Evolutionary conservation across 2,797 vertebrate genomes (phyloP).

Genomic region (Hemibagrus guttatus): DNA sequence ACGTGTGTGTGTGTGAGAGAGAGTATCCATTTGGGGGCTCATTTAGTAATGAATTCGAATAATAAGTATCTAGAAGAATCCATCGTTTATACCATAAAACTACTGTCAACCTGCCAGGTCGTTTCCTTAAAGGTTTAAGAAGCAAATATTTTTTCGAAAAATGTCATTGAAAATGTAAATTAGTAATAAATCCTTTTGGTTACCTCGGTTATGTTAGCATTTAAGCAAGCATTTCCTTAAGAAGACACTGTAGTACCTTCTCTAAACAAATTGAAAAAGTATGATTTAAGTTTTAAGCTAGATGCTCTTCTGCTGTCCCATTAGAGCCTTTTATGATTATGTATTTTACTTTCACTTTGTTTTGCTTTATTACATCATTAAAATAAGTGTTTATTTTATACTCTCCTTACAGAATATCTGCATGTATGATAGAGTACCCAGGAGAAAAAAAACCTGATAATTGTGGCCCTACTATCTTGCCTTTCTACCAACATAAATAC

Average conservation of each 20-base stretch:
- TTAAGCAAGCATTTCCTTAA: not conserved
- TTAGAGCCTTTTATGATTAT: not conserved
- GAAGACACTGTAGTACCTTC: no score
- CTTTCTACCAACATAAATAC: not conserved
- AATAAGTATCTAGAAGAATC: not conserved
- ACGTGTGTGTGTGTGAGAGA: constrained; percentile 43
- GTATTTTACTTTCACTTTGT: not conserved
- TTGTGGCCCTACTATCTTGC: not conserved
- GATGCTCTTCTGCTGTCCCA: no score
- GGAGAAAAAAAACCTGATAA: not conserved
- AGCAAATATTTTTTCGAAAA: not conserved
- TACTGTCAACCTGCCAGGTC: not conserved
- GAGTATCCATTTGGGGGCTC: not conserved
- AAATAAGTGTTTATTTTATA: not conserved
- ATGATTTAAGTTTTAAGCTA: not conserved
- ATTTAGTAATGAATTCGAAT: not conserved
- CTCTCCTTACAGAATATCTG: not conserved
- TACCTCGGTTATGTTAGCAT: not conserved
- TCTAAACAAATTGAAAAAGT: no score
- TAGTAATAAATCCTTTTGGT: not conserved
- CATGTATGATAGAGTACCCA: not conserved
- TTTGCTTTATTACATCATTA: not conserved
- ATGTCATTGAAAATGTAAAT: not conserved
- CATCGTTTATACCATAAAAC: not conserved
- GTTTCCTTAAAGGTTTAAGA: not conserved